Conservation (phyloP, 2,888 invertebrate species). For the Macaria notata region DNA sequence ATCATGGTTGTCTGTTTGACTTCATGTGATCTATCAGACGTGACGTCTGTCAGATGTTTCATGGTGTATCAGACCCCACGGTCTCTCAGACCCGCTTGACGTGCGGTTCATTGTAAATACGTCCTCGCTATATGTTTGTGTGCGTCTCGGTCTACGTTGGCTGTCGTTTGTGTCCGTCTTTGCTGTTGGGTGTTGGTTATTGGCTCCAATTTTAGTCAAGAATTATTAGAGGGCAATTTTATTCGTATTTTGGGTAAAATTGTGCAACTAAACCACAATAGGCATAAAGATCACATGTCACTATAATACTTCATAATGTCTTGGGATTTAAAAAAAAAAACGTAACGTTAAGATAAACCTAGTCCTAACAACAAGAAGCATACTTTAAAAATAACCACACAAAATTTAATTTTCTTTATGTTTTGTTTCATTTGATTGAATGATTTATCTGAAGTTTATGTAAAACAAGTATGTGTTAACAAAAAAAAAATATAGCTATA, state of each 20-base stretch:
- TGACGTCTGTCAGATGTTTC: neutral
- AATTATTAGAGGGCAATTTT: too few species aligned
- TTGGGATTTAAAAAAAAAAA: neutral
- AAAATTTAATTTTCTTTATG: too few species aligned
- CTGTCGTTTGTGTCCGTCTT: conserved; percentile 45
- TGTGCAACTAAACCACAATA: conserved; percentile 2
- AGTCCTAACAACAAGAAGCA: too few species aligned
- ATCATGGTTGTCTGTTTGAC: too few species aligned
- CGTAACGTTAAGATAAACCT: too few species aligned
- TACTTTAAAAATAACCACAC: too few species aligned
- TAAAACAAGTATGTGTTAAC: too few species aligned
- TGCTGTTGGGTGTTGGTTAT: conserved; percentile 37
- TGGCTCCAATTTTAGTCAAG: conserved; percentile 33
- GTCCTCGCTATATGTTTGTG: conserved; percentile 43
- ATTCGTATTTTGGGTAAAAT: neutral
- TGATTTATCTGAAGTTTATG: too few species aligned
- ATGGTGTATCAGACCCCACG: neutral
- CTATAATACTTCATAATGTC: neutral
- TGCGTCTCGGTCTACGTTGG: conserved; percentile 44
- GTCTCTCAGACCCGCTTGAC: conserved; percentile 39
- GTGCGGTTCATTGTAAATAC: conserved; percentile 55
- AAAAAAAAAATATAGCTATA: too few species aligned
- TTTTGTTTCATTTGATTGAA: too few species aligned
- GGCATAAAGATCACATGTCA: too few species aligned
- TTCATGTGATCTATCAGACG: neutral